Conservation (phyloP, 2,113 vertebrate species). For the Psophia crepitans region DNA sequence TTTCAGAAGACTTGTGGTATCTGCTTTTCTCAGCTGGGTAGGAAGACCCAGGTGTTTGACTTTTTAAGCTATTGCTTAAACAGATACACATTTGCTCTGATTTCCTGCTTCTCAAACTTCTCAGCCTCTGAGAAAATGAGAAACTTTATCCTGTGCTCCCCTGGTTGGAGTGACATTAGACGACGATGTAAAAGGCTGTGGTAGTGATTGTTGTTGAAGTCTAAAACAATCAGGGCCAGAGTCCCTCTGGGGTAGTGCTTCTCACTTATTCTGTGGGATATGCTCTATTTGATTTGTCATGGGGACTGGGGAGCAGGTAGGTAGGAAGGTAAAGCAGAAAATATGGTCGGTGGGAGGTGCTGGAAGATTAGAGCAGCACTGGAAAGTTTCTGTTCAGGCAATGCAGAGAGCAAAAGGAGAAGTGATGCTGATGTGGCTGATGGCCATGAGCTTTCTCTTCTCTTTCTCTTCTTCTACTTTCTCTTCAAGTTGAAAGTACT, state of each 20-base stretch:
- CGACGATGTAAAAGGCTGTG: neutral
- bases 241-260: neutral
- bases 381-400: neutral
- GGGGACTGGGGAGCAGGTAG: neutral
- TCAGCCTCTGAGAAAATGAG: neutral
- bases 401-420: neutral
- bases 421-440: rapidly evolving
- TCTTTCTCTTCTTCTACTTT: neutral
- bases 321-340: neutral
- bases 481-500: neutral
- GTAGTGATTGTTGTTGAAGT: neutral
- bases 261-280: neutral
- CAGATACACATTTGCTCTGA: neutral
- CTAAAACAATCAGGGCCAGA: neutral
- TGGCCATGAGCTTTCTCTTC: neutral
- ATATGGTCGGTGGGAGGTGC: neutral
- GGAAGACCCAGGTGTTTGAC: neutral
- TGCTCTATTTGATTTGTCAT: neutral
- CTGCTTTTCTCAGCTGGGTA: neutral
- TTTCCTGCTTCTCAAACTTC: neutral
- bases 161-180: too few relatives aligned
- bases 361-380: neutral
- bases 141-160: too few relatives aligned
- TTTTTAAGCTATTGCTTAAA: neutral
- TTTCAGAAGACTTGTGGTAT: neutral